Conservation (phyloP, 2,888 invertebrate genomes). For the Frankliniella intonsa region DNA sequence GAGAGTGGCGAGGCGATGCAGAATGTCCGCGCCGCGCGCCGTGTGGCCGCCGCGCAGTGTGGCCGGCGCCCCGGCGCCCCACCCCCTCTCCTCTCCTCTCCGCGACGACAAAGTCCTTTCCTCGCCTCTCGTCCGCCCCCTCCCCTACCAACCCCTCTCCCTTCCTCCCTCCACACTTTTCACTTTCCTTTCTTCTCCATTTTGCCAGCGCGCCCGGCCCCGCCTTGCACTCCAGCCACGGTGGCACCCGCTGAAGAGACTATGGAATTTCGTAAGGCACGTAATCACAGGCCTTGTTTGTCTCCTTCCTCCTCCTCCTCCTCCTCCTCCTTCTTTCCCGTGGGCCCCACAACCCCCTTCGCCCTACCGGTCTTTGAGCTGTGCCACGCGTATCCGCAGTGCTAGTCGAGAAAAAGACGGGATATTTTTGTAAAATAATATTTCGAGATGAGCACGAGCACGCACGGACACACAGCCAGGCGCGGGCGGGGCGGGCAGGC, state of each 20-base stretch:
- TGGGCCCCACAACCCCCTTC: too few relatives aligned
- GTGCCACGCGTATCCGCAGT: too few relatives aligned
- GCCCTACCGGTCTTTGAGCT: too few relatives aligned
- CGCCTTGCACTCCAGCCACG: too few relatives aligned
- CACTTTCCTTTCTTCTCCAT: not conserved
- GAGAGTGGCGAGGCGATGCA: not conserved
- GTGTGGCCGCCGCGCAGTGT: not conserved
- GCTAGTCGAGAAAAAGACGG: too few relatives aligned
- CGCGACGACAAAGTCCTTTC: not conserved
- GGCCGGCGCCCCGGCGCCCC: not conserved
- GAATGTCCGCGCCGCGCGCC: not conserved
- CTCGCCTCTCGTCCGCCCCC: not conserved
- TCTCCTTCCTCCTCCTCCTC: not conserved
- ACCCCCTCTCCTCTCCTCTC: not conserved
- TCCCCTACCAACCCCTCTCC: not conserved
- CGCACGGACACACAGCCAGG: not conserved
- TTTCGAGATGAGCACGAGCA: not conserved
- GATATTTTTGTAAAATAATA: too few relatives aligned
- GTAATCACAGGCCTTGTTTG: constrained; percentile 26
- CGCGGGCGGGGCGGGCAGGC: too few relatives aligned
- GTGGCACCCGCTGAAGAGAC: not conserved
- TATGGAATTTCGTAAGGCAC: constrained; percentile 17
- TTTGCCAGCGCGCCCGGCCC: not conserved
- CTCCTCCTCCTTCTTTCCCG: not conserved
- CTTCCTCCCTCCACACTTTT: not conserved